Evolutionary conservation across 2,113 vertebrate genomes (phyloP), one percentile per base, ranked within the genome.

Genomic region (Hyla sarda): DNA sequence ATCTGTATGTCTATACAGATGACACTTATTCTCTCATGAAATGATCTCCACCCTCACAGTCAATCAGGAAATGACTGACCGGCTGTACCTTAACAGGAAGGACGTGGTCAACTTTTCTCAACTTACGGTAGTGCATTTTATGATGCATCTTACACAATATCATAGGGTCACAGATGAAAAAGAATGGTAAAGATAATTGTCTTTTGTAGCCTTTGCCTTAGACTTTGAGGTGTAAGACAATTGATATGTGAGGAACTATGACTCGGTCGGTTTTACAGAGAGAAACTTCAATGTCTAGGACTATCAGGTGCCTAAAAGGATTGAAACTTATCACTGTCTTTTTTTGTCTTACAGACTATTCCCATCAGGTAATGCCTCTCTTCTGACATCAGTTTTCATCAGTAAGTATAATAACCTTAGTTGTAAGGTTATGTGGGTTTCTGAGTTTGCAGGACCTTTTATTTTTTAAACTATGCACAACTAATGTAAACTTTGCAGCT

Each of bases 1-100:
- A n/a, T n/a, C n/a, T n/a, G n/a, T n/a, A n/a, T n/a, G n/a, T n/a
- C n/a, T n/a, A n/a, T n/a, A n/a, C n/a, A n/a, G 7, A 58, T 58
- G 58, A 60, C 58, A 60, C 25, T 60, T 5, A 30, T 28, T 12
- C n/a, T 10, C 25, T 65, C 23, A 60, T 60, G 56, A 25, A 65
- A 25, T 65, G 60, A 65, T 65, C 37, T 65, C 37, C 21, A 25
- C 72, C 72, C 41, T 13, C 37, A 10, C 5, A 25, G 30, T 47
- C 23, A 74, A 14, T 47, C 37, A 74, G 72, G 72, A 74, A 74
- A 47, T 74, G 25, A 48, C 7, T 48, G 72, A 74, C 72, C 37
- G 48, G 23, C 21, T 74, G 21, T 25, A 47, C 25, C 21, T 74
- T 12, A 74, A 47, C 72, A 74, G 72, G 72, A 74, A 74, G 72